Conservation (phyloP, 1,140 invertebrate species). For the Ganaspis sp. region DNA sequence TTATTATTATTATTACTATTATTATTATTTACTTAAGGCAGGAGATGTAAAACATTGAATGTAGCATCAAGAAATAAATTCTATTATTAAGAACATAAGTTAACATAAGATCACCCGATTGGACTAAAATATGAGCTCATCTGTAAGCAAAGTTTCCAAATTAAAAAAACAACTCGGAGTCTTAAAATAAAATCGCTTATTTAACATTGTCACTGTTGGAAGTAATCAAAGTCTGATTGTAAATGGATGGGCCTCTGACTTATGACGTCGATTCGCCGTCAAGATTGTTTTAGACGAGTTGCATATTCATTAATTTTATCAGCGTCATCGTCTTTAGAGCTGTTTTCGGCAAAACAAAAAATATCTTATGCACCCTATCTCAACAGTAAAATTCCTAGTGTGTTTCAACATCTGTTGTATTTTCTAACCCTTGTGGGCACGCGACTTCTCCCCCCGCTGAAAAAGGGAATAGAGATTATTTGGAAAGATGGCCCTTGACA, state of each 20-base stretch:
- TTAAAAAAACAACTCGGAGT: background rate
- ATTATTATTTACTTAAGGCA: constrained; percentile 5
- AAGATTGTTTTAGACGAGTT: background rate
- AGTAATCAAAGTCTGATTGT: constrained; percentile 10
- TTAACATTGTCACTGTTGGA: background rate
- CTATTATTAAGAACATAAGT: no score
- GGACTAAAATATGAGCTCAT: no score
- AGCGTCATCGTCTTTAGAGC: background rate
- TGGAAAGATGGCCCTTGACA: background rate
- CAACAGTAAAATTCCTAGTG: background rate
- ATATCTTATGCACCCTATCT: background rate
- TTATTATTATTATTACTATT: background rate
- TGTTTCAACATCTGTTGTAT: constrained; percentile 39
- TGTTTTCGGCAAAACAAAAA: background rate
- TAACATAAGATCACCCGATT: no score
- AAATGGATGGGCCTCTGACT: constrained; percentile 6
- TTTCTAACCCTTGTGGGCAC: constrained; percentile 36
- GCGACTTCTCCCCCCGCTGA: constrained; percentile 24
- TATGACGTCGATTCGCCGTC: background rate
- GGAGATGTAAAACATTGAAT: no score
- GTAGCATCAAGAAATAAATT: no score
- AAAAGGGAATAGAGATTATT: background rate
- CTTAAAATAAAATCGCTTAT: background rate
- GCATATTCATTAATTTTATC: constrained; percentile 17
- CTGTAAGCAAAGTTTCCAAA: background rate